These are phyloP conservation scores for Oscheius sp. DNA, from an alignment of 2,888 invertebrate species.

Conservation along the genomic window DNA sequence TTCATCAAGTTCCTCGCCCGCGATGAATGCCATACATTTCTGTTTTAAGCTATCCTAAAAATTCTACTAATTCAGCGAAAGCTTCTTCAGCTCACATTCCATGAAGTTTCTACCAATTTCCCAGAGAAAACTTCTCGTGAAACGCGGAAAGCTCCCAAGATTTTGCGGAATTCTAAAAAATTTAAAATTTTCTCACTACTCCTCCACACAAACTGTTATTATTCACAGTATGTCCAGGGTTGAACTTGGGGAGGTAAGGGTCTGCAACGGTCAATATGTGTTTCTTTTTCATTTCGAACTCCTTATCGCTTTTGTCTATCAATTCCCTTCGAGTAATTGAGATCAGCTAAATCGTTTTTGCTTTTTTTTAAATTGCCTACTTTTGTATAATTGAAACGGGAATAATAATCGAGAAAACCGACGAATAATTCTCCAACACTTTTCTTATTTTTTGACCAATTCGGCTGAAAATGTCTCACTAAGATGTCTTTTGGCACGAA, in stretches of 20 bases:
- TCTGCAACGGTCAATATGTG: background rate
- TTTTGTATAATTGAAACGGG: constrained; percentile 63
- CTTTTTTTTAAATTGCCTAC: too few relatives aligned
- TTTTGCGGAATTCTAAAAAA: background rate
- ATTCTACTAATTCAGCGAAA: too few relatives aligned
- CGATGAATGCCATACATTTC: background rate
- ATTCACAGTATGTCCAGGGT: background rate
- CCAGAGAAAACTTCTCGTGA: constrained; percentile 3
- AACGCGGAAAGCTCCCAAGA: background rate
- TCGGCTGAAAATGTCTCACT: background rate
- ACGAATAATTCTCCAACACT: constrained; percentile 46
- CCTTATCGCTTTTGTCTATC: background rate
- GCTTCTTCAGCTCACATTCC: constrained; percentile 22
- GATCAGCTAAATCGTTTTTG: background rate
- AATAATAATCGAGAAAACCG: constrained; percentile 74
- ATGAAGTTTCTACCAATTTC: background rate
- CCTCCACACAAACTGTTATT: background rate
- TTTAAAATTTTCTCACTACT: background rate
- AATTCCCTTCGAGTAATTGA: constrained; percentile 6
- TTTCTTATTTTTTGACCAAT: constrained; percentile 41
- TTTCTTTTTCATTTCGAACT: background rate
- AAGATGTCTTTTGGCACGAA: background rate
- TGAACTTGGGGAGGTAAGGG: constrained; percentile 2
- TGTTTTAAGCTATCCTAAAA: background rate
- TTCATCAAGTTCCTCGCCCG: background rate